Base-by-base conservation (phyloP, 2,113 vertebrate species). In the Diadophis punctatus region DNA sequence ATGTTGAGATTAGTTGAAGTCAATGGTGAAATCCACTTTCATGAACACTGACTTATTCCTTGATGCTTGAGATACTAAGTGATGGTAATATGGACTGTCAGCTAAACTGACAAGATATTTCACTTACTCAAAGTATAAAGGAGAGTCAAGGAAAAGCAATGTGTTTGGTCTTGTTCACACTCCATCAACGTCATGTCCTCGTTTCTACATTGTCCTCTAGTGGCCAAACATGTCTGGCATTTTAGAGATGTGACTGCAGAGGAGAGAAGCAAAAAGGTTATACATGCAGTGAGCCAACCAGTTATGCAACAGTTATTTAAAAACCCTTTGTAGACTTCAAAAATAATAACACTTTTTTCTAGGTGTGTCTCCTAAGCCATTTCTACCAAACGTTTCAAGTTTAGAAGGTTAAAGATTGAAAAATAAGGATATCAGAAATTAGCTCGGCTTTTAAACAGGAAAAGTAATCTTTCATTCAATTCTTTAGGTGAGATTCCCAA, bases 81-180 rank as follows among this genome's bases (percentile, higher is more conserved):
- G 60, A 63, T 12, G 60, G 27, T n/a, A 30, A 63, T 4, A 30
- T 63, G 11, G 60, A 63, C 27, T 63, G 27, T 30, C 60, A 63
- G 27, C 27, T 63, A 63, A 63, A n/a, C 27, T 63, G 60, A 63
- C 14, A 30, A 63, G 10, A 5, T 30, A 10, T 63, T 30, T 12
- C 60, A 30, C 11, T 63, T 3, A 63, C 60, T 30, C 27, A 30
- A 0, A 63, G 10, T 14, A n/a, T 1, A 0, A 4, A 4, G 0
- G 27, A 14, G 0, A 30, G 10, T 30, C 3, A 30, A 4, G 10
- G 60, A 63, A 63, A 63, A 27, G 11, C 60, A 63, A n/a, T 4
- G 4, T 4, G 27, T 63, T 30, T 63, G 25, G 11, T 63, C 27
- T 30, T 12, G 8, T 60, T 14, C 3, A n/a, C 60, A 63, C 60